Conservation (phyloP, 2,113 vertebrate species). For the Alethe diademata region DNA sequence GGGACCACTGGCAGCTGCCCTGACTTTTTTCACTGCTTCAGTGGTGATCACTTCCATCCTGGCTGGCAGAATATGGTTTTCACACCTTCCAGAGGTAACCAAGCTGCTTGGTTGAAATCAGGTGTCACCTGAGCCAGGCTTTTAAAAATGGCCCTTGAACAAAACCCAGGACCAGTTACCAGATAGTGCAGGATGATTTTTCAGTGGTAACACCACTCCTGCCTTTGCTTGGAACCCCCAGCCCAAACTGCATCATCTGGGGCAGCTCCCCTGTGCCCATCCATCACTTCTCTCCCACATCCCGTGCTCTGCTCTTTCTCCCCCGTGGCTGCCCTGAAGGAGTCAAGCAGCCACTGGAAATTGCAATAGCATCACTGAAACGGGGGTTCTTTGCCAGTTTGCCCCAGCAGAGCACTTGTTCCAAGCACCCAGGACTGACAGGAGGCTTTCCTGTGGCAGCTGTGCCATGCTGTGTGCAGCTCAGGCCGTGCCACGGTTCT, state of each 20-base stretch:
- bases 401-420: neutral
- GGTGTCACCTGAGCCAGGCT: neutral
- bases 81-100: neutral
- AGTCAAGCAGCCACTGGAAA: neutral
- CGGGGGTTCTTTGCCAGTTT: neutral
- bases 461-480: neutral
- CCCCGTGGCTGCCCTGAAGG: neutral
- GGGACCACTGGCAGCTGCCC: neutral
- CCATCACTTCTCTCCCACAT: neutral
- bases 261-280: neutral
- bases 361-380: neutral
- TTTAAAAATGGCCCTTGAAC: neutral
- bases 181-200: neutral
- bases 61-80: neutral
- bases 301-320: neutral
- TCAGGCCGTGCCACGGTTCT: accelerated
- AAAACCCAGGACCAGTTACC: neutral
- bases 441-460: neutral
- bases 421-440: neutral
- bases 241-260: neutral
- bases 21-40: neutral
- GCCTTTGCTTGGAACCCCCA: neutral
- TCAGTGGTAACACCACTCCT: neutral
- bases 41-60: neutral
- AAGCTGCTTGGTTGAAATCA: neutral